These are phyloP conservation scores for Ciona savignyi DNA, from an alignment of 23 tunicate species.

Conservation along the genomic window DNA sequence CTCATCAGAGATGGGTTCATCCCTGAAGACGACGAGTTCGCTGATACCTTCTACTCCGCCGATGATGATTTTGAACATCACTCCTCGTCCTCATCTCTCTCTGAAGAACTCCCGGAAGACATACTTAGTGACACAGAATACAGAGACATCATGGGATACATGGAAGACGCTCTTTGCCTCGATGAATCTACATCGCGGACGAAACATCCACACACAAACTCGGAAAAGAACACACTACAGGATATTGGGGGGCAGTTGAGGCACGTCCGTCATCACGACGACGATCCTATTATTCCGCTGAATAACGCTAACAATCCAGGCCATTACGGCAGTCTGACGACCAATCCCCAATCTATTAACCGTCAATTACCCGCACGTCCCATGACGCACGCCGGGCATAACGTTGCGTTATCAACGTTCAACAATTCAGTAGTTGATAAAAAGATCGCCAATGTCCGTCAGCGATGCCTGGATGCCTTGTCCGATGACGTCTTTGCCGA, in stretches of 20 bases:
- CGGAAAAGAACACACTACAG: too few species aligned
- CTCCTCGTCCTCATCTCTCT: slow-evolving; percentile 1
- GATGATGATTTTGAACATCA: slow-evolving; percentile 60
- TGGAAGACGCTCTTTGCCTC: slow-evolving; percentile 58
- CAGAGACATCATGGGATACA: slow-evolving; percentile 43
- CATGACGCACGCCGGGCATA: background rate
- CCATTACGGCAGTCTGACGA: background rate
- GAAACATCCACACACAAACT: background rate
- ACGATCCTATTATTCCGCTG: background rate
- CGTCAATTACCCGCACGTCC: background rate
- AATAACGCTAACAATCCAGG: background rate
- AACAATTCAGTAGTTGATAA: slow-evolving; percentile 20
- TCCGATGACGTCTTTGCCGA: slow-evolving; percentile 39
- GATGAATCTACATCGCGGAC: slow-evolving; percentile 15
- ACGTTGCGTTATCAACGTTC: slow-evolving; percentile 9
- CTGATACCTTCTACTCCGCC: slow-evolving; percentile 62
- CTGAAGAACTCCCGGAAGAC: slow-evolving; percentile 57
- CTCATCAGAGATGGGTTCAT: slow-evolving; percentile 50
- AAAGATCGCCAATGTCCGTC: slow-evolving; percentile 42
- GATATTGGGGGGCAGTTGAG: too few species aligned
- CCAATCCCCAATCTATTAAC: background rate
- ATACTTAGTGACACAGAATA: slow-evolving; percentile 47
- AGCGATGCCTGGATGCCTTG: slow-evolving; percentile 31
- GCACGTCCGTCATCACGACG: background rate
- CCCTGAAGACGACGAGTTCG: slow-evolving; percentile 74